Evolutionary conservation across 2,888 invertebrate genomes (phyloP), one percentile per base, ranked within the genome.

Genomic region (Callyntrura sp.): DNA sequence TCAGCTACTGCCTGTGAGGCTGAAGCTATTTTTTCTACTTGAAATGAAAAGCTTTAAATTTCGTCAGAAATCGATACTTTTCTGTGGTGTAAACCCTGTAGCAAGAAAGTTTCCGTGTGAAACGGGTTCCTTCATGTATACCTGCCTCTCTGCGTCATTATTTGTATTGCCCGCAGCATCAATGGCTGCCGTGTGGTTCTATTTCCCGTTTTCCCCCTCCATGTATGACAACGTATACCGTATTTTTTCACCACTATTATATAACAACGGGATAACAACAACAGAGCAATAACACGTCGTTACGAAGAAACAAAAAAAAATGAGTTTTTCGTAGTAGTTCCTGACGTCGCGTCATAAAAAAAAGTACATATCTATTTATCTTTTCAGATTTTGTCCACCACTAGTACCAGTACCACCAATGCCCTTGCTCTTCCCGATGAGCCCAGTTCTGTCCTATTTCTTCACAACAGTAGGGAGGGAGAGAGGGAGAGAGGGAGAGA

Each of bases 291-390:
- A 60, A 62, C 25, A 5, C 11, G 25, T 25, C 60, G 60, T 62
- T 23, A 12, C 17, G 17, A 62, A 62, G 5, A 62, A 5, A 8
- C 12, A 62, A 62, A 17, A 62, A 14, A 25, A 62, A 12, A 25
- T 12, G 1, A 62, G 23, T 9, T 62, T n/a, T n/a, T n/a, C n/a
- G n/a, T n/a, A n/a, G n/a, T n/a, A n/a, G n/a, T n/a, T n/a, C n/a
- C n/a, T n/a, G n/a, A n/a, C n/a, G n/a, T n/a, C n/a, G 4, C 28
- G 43, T 70, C 43, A 70, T 70, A 70, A 43, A 0, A n/a, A 65
- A 65, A 65, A 65, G n/a, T 35, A 65, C 65, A 65, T 20, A 51
- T 55, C n/a, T n/a, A 55, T 14, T 76, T 48, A 28, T 43, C 8
- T 45, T 9, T 11, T 9, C n/a, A 45, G 23, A 1, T 73, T 48